These are phyloP conservation scores for Poecilia velifera DNA, from an alignment of 2,797 vertebrate species.

Conservation along the genomic window DNA sequence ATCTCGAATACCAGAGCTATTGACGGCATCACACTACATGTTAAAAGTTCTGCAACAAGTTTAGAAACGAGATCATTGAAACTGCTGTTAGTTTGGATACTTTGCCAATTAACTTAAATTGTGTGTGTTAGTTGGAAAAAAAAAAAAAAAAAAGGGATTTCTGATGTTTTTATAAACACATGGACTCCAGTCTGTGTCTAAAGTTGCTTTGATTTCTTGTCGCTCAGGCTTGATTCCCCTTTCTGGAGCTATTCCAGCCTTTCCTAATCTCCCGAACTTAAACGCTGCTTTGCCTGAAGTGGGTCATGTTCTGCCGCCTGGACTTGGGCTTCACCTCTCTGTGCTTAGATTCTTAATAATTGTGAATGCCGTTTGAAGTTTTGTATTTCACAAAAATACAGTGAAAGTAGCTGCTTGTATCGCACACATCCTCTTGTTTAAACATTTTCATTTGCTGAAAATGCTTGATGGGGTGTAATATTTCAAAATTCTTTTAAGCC, in stretches of 20 bases:
- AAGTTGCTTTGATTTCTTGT: not conserved
- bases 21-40: not conserved
- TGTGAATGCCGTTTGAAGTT: not conserved
- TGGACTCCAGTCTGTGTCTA: not conserved
- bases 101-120: not conserved
- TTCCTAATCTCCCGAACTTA: slow-evolving; percentile 81
- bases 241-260: slow-evolving; percentile 83
- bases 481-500: too few relatives aligned
- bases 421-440: not conserved
- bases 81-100: not conserved
- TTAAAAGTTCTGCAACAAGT: not conserved
- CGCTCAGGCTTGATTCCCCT: slow-evolving; percentile 85
- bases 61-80: not conserved
- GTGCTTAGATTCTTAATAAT: not conserved
- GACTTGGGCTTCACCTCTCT: slow-evolving; percentile 49
- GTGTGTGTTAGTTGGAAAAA: not conserved
- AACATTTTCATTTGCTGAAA: not conserved
- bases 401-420: not conserved
- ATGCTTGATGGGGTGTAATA: too few relatives aligned
- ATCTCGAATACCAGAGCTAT: not conserved
- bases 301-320: slow-evolving; percentile 69
- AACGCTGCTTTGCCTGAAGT: slow-evolving; percentile 84
- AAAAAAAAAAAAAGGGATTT: not conserved
- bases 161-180: not conserved
- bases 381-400: not conserved